Evolutionary conservation across 2,797 vertebrate species (phyloP).

Genomic region (Rhincodon typus): DNA sequence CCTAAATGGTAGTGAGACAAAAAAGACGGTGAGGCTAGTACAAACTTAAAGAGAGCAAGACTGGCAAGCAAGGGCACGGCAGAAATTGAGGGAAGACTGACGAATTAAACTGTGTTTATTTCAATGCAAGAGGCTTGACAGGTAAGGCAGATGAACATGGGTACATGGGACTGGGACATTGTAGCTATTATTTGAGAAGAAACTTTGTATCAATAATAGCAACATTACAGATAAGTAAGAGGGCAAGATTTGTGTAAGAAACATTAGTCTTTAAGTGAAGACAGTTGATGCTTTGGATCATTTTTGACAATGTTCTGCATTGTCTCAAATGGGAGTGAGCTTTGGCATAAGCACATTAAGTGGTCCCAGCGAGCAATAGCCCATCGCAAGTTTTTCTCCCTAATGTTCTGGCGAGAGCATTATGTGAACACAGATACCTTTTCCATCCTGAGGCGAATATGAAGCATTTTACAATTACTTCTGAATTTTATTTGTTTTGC

Average conservation of each 20-base stretch:
- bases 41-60: too few species aligned
- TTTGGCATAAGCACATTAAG: background rate
- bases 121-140: too few species aligned
- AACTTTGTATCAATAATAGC: background rate
- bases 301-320: background rate
- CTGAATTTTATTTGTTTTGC: background rate
- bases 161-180: too few species aligned
- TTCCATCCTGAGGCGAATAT: background rate
- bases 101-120: too few species aligned
- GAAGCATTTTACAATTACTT: background rate
- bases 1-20: too few species aligned
- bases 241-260: background rate
- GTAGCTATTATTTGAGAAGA: too few species aligned
- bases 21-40: too few species aligned
- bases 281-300: background rate
- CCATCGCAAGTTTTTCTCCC: background rate
- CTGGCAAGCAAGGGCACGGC: too few species aligned
- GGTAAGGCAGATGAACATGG: too few species aligned
- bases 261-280: background rate
- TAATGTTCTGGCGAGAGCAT: background rate
- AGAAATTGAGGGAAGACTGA: too few species aligned
- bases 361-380: background rate
- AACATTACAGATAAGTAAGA: background rate
- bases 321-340: background rate
- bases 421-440: background rate